Conservation (phyloP, 2,797 vertebrate genomes). For the Cossypha caffra region DNA sequence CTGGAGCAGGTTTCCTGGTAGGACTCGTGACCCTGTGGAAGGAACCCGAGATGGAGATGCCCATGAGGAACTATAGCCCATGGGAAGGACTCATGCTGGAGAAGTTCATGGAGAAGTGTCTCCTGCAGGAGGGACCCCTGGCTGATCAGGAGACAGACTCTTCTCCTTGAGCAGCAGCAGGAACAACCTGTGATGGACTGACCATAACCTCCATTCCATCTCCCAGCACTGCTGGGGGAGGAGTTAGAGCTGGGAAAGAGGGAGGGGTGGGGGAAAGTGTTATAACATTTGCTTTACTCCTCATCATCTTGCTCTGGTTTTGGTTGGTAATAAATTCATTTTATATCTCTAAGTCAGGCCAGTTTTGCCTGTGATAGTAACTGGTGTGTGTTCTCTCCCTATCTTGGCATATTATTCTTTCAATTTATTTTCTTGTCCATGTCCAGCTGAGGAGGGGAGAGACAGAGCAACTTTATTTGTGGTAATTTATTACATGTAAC, state of each 20-base stretch:
- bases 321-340: not conserved
- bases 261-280: not conserved
- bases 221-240: not conserved
- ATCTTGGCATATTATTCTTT: rapidly evolving
- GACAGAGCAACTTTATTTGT: not conserved
- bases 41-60: not conserved
- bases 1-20: not conserved
- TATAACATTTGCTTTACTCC: not conserved
- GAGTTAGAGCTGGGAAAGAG: not conserved
- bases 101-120: rapidly evolving
- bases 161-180: rapidly evolving
- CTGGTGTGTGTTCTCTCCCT: not conserved
- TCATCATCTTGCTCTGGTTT: not conserved
- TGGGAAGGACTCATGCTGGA: not conserved
- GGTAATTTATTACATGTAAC: not conserved
- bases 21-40: not conserved
- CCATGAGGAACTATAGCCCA: not conserved
- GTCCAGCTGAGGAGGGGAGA: not conserved
- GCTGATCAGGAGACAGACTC: rapidly evolving
- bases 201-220: not conserved
- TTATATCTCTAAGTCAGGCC: not conserved
- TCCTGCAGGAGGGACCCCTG: rapidly evolving
- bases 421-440: not conserved
- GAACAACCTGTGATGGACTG: not conserved
- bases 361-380: not conserved